Evolutionary conservation across 2,797 vertebrate species (phyloP).

Genomic region (Corythornis leucogaster): DNA sequence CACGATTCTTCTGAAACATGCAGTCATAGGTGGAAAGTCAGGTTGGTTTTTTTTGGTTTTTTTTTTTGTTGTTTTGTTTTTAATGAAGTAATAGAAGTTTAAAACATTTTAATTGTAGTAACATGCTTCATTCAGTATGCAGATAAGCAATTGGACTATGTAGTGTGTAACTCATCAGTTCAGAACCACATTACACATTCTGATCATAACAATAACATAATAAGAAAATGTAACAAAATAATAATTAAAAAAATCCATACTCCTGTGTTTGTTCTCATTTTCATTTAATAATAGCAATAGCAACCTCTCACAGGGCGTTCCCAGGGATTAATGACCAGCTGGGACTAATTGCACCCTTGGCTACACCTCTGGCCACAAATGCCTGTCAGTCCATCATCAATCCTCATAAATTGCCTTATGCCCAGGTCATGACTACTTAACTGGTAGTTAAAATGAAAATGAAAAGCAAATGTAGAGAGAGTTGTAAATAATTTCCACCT

Average conservation of each 20-base stretch:
- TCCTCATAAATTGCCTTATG: background rate
- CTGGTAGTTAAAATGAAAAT: constrained; percentile 11
- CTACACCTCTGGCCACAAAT: constrained; percentile 36
- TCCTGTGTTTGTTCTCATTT: background rate
- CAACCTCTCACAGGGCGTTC: background rate
- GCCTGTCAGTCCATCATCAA: constrained; percentile 28
- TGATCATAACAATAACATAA: background rate
- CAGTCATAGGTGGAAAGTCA: background rate
- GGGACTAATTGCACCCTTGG: constrained; percentile 55
- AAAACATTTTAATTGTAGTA: background rate
- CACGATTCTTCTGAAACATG: background rate
- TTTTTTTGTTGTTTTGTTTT: too few species aligned
- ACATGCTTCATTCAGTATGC: background rate
- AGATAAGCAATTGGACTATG: background rate
- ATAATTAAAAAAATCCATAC: background rate
- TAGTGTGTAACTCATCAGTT: background rate
- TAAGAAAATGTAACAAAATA: background rate
- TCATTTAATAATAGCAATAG: background rate
- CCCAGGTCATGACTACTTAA: background rate
- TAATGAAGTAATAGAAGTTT: background rate
- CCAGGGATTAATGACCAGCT: constrained; percentile 50
- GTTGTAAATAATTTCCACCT: background rate
- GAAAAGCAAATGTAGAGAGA: background rate
- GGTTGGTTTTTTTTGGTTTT: too few species aligned
- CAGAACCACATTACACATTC: background rate